A percentile compares a stretch with the other conserved stretches of the same genome.
These are phyloP conservation scores for Galago senegalensis DNA, from an alignment of 2,797 vertebrate species.

Conservation along the genomic window DNA sequence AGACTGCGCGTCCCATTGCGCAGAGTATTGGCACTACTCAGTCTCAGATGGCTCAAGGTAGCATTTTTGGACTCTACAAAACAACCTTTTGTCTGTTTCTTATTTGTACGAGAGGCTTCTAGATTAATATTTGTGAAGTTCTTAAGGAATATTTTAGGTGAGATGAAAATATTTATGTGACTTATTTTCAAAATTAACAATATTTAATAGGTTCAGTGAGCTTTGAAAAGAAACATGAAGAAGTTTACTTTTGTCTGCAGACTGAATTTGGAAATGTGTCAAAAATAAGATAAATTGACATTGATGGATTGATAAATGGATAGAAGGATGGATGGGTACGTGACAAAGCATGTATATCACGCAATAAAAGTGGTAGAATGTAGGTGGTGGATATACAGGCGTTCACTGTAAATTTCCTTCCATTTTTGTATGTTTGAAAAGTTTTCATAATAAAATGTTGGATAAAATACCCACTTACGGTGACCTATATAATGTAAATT, in stretches of 20 bases:
- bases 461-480: background rate
- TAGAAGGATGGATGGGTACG: background rate
- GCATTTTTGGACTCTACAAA: conserved; percentile 8
- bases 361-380: background rate
- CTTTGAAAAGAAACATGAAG: conserved; percentile 39
- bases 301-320: background rate
- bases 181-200: background rate
- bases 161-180: conserved; percentile 39
- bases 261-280: conserved; percentile 21
- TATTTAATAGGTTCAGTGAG: background rate
- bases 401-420: conserved; percentile 1
- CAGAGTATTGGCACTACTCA: background rate
- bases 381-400: background rate
- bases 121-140: background rate
- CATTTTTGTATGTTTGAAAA: conserved; percentile 4
- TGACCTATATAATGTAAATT: background rate
- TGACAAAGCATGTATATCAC: background rate
- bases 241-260: background rate
- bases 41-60: background rate
- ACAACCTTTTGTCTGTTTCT: background rate
- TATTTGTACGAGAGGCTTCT: background rate
- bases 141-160: background rate
- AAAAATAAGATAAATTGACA: background rate
- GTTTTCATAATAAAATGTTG: conserved; percentile 32
- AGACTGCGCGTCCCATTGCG: background rate